phyloP scores from a whole-genome alignment of 2,113 vertebrate genomes.

The Oxygymnocypris stewartii region DNA sequence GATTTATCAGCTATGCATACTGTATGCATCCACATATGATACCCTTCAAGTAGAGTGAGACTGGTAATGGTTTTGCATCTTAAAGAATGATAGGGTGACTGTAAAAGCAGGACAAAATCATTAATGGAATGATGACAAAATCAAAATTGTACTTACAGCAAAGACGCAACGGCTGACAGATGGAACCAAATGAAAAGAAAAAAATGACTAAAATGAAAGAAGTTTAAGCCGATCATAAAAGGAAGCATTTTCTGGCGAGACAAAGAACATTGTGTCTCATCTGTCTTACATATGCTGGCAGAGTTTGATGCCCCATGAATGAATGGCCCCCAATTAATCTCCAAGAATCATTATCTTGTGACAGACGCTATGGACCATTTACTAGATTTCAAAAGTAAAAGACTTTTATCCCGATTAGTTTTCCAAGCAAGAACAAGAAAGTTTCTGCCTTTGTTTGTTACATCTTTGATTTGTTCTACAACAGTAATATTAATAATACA shows the following conservation, averaged over 20 bases:
- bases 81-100: conserved; percentile 18
- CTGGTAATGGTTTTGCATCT: neutral
- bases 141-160: conserved; percentile 19
- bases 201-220: neutral
- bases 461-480: neutral
- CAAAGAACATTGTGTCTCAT: neutral
- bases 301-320: conserved; percentile 21
- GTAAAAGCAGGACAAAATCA: conserved; percentile 31
- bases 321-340: conserved; percentile 33
- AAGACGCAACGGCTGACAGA: neutral
- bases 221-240: conserved; percentile 22
- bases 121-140: conserved; percentile 15
- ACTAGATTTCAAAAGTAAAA: conserved; percentile 21
- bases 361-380: conserved; percentile 44
- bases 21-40: conserved; percentile 8
- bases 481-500: neutral
- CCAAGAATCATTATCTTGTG: conserved; percentile 13
- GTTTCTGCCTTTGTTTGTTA: conserved; percentile 2
- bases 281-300: neutral
- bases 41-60: conserved; percentile 46
- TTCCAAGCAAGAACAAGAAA: conserved; percentile 12
- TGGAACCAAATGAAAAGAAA: conserved; percentile 13
- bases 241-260: conserved; percentile 13
- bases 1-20: conserved; percentile 19
- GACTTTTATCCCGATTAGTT: conserved; percentile 20